Conservation (phyloP, 1,140 invertebrate species). For the Idris sp. region DNA sequence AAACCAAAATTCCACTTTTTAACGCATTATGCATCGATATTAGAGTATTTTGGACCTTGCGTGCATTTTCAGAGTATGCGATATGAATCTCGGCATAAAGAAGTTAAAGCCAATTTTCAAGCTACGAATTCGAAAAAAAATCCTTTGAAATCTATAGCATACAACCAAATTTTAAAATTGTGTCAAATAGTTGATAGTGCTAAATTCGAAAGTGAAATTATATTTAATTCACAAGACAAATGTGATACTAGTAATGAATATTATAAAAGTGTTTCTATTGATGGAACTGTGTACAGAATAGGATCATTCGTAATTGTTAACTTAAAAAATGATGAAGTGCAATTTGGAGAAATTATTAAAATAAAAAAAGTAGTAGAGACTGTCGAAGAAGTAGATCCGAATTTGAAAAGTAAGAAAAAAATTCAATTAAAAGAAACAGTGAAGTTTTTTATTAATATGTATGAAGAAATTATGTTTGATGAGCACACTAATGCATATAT, state of each 20-base stretch:
- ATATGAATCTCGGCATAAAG: conserved; percentile 28
- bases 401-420: not conserved
- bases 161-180: conserved; percentile 24
- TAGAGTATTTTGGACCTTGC: conserved; percentile 25
- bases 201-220: conserved; percentile 10
- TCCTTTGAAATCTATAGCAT: conserved; percentile 25
- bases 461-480: conserved; percentile 24
- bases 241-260: not conserved
- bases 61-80: conserved; percentile 33
- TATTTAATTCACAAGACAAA: conserved; percentile 2
- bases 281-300: conserved; percentile 12
- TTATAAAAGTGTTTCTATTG: conserved; percentile 14
- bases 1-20: conserved; percentile 43
- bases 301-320: conserved; percentile 12
- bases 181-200: conserved; percentile 9
- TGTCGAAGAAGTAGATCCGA: not conserved
- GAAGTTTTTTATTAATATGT: conserved; percentile 17
- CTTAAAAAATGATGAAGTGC: conserved; percentile 11
- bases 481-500: conserved; percentile 22
- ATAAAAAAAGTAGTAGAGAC: conserved; percentile 12
- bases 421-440: not conserved
- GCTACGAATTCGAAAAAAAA: conserved; percentile 21
- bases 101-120: conserved; percentile 30
- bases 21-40: conserved; percentile 15
- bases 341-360: conserved; percentile 20